Evolutionary conservation across 2,888 invertebrate genomes (phyloP).

Genomic region (Phrixothrix hirtus): DNA sequence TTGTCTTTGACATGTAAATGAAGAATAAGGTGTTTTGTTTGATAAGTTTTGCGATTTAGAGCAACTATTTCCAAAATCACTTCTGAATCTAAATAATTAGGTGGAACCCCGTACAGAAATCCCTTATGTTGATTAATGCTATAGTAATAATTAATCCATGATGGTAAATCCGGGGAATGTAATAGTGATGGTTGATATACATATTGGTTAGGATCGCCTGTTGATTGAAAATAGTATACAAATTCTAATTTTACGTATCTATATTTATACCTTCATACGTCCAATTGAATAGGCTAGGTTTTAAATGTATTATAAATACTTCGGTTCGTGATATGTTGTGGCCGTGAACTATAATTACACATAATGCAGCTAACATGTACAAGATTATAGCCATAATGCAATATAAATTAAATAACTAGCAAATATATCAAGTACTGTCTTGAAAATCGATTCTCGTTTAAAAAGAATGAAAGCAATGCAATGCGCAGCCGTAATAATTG

Average conservation of each 20-base stretch:
- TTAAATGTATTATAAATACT: conserved; percentile 77
- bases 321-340: conserved; percentile 70
- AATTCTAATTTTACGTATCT: neutral
- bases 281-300: conserved; percentile 81
- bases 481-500: neutral
- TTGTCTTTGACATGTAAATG: conserved; percentile 69
- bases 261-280: conserved; percentile 65
- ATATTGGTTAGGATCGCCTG: conserved; percentile 65
- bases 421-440: neutral
- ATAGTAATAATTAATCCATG: conserved; percentile 84
- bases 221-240: conserved; percentile 29
- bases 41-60: conserved; percentile 75
- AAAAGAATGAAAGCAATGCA: neutral
- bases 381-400: neutral
- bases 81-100: conserved; percentile 60
- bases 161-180: conserved; percentile 81
- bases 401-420: neutral
- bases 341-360: neutral
- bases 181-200: conserved; percentile 75
- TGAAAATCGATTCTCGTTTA: neutral
- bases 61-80: conserved; percentile 75
- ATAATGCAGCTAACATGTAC: neutral
- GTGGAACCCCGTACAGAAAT: conserved; percentile 84
- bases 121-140: conserved; percentile 78
- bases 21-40: conserved; percentile 68